Conservation (phyloP, 2,113 vertebrate genomes). For the Euleptes europaea region DNA sequence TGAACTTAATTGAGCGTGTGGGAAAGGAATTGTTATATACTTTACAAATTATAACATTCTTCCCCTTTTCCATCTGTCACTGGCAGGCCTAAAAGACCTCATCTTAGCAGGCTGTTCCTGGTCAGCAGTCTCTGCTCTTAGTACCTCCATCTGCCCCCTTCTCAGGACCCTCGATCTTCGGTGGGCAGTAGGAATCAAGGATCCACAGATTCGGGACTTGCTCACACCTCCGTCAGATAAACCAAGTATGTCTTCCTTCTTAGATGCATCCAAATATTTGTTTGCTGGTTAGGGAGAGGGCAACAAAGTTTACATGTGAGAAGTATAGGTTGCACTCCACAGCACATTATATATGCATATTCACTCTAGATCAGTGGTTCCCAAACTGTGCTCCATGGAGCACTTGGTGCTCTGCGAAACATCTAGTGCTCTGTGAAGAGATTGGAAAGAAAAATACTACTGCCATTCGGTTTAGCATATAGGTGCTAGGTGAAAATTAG, state of each 20-base stretch:
- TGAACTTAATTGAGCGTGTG: too few relatives aligned
- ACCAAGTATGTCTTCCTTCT: slow-evolving; percentile 69
- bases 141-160: slow-evolving; percentile 93
- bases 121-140: slow-evolving; percentile 93
- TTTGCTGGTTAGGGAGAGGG: neutral
- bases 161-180: slow-evolving; percentile 96
- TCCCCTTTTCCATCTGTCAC: neutral
- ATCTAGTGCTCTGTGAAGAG: too few relatives aligned
- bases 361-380: too few relatives aligned
- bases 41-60: neutral
- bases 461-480: too few relatives aligned
- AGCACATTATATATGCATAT: neutral
- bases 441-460: too few relatives aligned
- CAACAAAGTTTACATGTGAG: neutral
- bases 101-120: slow-evolving; percentile 93
- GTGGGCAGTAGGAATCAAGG: slow-evolving; percentile 94
- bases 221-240: slow-evolving; percentile 88
- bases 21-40: neutral
- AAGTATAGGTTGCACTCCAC: neutral
- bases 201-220: slow-evolving; percentile 93
- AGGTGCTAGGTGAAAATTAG: too few relatives aligned
- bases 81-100: slow-evolving; percentile 91
- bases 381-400: too few relatives aligned
- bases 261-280: neutral
- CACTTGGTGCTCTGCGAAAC: too few relatives aligned